Evolutionary conservation across 2,888 invertebrate species (phyloP).

Genomic region (Erpobdella octoculata): DNA sequence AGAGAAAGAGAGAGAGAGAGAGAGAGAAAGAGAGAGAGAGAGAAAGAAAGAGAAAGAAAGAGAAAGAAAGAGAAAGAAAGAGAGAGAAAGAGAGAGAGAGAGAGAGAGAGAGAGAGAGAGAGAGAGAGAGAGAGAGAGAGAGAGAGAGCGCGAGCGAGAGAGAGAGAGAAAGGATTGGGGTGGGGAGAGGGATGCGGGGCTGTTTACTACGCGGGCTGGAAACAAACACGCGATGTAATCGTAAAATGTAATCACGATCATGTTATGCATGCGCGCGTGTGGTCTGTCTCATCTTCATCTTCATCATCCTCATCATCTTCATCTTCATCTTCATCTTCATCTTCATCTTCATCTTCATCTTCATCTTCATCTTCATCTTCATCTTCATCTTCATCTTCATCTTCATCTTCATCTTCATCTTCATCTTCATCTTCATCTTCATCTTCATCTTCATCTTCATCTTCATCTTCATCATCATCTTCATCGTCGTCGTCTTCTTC

Average conservation of each 20-base stretch:
- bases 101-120: slow-evolving; percentile 1
- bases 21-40: slow-evolving; percentile 4
- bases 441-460: neutral
- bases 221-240: too few species aligned
- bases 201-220: neutral
- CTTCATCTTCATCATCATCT: neutral
- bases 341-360: neutral
- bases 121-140: too few species aligned
- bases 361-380: neutral
- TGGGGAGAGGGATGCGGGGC: too few species aligned
- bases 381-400: neutral
- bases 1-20: neutral
- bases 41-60: neutral
- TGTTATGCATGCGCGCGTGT: too few species aligned
- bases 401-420: neutral
- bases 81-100: neutral
- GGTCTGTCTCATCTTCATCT: too few species aligned
- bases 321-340: neutral
- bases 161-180: neutral
- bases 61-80: neutral
- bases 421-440: neutral
- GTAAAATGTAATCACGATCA: too few species aligned
- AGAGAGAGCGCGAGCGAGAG: too few species aligned
- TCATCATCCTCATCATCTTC: neutral
- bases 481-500: neutral